Evolutionary conservation across 2,888 invertebrate species (phyloP).

Genomic region (Pseudococcus viburni): DNA sequence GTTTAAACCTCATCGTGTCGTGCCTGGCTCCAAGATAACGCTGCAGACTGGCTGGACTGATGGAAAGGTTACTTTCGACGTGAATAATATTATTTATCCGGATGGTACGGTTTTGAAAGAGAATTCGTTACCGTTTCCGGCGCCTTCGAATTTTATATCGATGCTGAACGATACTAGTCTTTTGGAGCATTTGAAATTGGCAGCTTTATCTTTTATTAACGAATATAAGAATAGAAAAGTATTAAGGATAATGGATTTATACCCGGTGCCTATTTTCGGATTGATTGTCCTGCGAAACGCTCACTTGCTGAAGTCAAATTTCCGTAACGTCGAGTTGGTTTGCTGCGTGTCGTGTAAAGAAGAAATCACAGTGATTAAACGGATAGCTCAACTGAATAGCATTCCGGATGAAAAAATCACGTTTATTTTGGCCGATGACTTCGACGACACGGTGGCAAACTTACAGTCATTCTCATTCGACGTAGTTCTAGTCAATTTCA

Average conservation of each 20-base stretch:
- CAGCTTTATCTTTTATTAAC: constrained; percentile 69
- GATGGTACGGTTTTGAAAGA: constrained; percentile 70
- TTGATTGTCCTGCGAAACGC: constrained; percentile 70
- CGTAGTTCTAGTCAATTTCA: constrained; percentile 74
- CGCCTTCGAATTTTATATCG: constrained; percentile 71
- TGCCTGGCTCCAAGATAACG: constrained; percentile 71
- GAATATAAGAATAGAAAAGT: constrained; percentile 70
- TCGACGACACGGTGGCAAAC: constrained; percentile 30
- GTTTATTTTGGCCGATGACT: constrained; percentile 72
- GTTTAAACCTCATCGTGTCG: constrained; percentile 71
- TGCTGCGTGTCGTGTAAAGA: constrained; percentile 73
- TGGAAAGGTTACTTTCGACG: constrained; percentile 71
- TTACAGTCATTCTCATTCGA: constrained; percentile 72
- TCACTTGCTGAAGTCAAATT: constrained; percentile 71
- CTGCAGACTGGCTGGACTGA: constrained; percentile 72
- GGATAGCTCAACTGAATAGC: constrained; percentile 72
- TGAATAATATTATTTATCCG: constrained; percentile 67
- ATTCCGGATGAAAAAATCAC: constrained; percentile 72
- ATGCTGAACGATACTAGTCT: constrained; percentile 75
- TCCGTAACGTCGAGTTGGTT: constrained; percentile 70
- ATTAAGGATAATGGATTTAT: constrained; percentile 73
- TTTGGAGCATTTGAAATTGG: constrained; percentile 72
- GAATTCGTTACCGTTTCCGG: constrained; percentile 71
- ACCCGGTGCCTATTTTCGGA: constrained; percentile 78
- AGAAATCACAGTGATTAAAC: constrained; percentile 72